phyloP scores from a whole-genome alignment of 2,888 invertebrate genomes.

The Orthosia cruda region DNA sequence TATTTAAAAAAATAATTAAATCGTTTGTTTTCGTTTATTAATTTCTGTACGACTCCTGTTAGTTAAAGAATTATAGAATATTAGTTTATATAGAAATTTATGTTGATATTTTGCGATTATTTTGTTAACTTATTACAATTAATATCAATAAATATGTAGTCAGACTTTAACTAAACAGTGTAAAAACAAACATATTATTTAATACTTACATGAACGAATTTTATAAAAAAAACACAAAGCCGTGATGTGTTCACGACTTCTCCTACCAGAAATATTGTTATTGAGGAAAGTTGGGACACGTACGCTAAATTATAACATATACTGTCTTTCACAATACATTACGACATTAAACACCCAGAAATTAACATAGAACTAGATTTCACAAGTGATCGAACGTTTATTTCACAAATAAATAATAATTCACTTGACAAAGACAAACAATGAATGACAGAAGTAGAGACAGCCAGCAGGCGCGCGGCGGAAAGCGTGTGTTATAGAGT shows the following conservation, averaged over 20 bases:
- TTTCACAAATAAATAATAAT: slow-evolving; percentile 28
- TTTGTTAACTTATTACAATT: neutral
- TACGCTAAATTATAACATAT: slow-evolving; percentile 14
- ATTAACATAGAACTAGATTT: neutral
- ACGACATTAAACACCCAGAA: slow-evolving; percentile 6
- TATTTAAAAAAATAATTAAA: neutral
- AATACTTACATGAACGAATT: slow-evolving; percentile 46
- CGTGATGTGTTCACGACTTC: slow-evolving; percentile 35
- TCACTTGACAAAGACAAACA: slow-evolving; percentile 41
- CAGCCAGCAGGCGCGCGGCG: neutral
- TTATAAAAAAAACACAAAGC: slow-evolving; percentile 31
- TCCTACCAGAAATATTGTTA: slow-evolving; percentile 18
- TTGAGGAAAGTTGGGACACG: neutral
- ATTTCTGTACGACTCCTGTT: neutral
- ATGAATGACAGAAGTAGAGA: slow-evolving; percentile 43
- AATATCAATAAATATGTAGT: neutral
- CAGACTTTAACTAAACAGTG: neutral
- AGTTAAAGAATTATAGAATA: too few relatives aligned
- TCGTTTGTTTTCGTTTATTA: neutral
- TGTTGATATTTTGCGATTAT: neutral
- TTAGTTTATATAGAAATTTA: neutral
- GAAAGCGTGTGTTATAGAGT: slow-evolving; percentile 31
- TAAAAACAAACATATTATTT: neutral
- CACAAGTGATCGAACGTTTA: slow-evolving; percentile 11
- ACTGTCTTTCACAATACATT: slow-evolving; percentile 10